These are phyloP conservation scores for Apamea sordens DNA, from an alignment of 2,888 invertebrate genomes.

Conservation along the genomic window DNA sequence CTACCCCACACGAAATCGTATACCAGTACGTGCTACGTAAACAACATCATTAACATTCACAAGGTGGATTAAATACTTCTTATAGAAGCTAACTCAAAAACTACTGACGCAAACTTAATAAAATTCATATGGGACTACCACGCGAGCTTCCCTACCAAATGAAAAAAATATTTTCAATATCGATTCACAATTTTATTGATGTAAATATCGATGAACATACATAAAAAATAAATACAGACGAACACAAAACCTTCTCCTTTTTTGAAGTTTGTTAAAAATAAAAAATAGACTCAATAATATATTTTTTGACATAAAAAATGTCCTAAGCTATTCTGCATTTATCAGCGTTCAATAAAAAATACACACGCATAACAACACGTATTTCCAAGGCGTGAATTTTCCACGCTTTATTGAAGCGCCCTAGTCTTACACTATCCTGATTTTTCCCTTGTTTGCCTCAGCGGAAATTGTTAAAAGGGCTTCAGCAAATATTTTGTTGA, in stretches of 20 bases:
- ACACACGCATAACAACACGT: neutral
- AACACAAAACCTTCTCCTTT: no score
- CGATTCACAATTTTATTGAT: no score
- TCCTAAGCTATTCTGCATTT: neutral
- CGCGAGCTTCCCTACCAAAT: neutral
- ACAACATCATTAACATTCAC: neutral
- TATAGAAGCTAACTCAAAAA: neutral
- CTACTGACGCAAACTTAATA: neutral
- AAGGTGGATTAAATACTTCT: neutral
- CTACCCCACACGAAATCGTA: no score
- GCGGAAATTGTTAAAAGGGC: conserved; percentile 77
- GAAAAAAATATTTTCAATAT: neutral
- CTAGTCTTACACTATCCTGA: conserved; percentile 50
- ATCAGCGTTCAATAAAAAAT: neutral
- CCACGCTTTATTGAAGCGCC: conserved; percentile 36
- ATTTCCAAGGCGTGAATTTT: conserved; percentile 7
- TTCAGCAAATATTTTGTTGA: conserved; percentile 77
- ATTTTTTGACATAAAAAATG: neutral
- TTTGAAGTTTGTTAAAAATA: neutral
- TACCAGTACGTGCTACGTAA: neutral
- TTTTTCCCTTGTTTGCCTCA: conserved; percentile 56
- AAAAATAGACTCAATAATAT: neutral
- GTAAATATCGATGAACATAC: no score
- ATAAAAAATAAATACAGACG: no score
- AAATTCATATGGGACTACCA: neutral